Evolutionary conservation across 2,113 vertebrate species (phyloP).

Genomic region (Ornithorhynchus anatinus): DNA sequence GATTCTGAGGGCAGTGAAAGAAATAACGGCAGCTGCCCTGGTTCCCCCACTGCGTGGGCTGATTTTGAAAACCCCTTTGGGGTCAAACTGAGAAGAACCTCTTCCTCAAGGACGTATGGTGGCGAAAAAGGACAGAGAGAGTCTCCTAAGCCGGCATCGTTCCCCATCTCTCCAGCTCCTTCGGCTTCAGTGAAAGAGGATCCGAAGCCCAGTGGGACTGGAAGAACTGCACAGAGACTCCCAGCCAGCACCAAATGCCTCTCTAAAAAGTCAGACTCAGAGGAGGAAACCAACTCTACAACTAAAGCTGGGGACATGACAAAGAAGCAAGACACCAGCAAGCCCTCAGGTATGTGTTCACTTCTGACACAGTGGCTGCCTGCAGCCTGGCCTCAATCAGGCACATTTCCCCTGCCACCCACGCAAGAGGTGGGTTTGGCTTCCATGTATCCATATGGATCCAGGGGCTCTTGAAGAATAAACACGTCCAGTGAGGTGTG

Average conservation of each 20-base stretch:
- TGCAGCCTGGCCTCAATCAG: too few relatives aligned
- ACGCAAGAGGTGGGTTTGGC: too few relatives aligned
- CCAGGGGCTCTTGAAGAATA: too few relatives aligned
- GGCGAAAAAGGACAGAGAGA: constrained; percentile 55
- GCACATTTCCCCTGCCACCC: too few relatives aligned
- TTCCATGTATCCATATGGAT: too few relatives aligned
- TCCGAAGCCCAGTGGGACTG: neutral
- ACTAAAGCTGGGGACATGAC: constrained; percentile 43
- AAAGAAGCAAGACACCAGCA: constrained; percentile 37
- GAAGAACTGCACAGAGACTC: neutral
- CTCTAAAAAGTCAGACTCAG: constrained; percentile 53
- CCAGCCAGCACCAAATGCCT: constrained; percentile 53
- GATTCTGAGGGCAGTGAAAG: neutral
- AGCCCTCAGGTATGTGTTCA: constrained; percentile 66
- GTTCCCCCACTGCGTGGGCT: neutral
- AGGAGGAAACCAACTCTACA: constrained; percentile 49
- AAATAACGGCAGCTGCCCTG: neutral
- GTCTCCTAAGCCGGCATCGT: neutral
- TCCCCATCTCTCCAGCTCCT: neutral
- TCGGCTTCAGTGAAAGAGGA: constrained; percentile 1
- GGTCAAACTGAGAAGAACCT: constrained; percentile 79
- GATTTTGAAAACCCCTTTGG: constrained; percentile 78
- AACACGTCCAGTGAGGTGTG: too few relatives aligned
- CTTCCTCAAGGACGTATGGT: constrained; percentile 70
- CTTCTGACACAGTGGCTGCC: too few relatives aligned